Base-by-base conservation (phyloP, 1,140 invertebrate genomes). In the Catajapyx aquilonaris region DNA sequence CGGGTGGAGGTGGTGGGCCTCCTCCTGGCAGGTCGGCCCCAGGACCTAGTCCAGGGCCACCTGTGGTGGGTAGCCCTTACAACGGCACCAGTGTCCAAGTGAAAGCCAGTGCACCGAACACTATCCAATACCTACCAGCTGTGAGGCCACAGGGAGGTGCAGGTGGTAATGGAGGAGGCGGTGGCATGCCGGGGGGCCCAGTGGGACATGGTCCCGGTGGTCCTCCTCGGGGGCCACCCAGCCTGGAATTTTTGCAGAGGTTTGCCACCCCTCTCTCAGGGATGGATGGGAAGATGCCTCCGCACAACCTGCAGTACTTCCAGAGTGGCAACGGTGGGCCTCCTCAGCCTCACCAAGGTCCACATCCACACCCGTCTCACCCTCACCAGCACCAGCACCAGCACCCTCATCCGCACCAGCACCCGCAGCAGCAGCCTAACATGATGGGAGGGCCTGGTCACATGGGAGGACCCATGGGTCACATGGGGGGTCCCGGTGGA, bases 91-190 rank as follows among this genome's bases (percentile, higher is more conserved):
- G 81, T 54, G 76, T 87, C 30, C 81, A 86, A 61, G 88, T 95
- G 18, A 94, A 94, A 61, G 79, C 88, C 1, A 91, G 80, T 59
- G 88, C 88, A 2, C 90, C 90, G 0, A 95, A 95, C 56, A 95
- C 90, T 10, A 95, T 96, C 50, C 90, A 95, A 61, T 96, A 96
- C 65, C 71, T 95, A 52, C 90, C 90, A 18, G 84, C 86, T 23
- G 13, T 7, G 13, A 68, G 84, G 58, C 75, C 81, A 9, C 81
- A 83, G 49, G 60, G 63, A 22, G 61, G 71, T 22, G 63, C 64
- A 44, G 64, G 65, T 35, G n/a, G n/a, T n/a, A n/a, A n/a, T n/a
- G n/a, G n/a, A n/a, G n/a, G n/a, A n/a, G n/a, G n/a, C n/a, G n/a
- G 39, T 20, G 38, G 38, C 13, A 38, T 35, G 31, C 48, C 48